Conservation (phyloP, 1,140 invertebrate genomes). For the Anagrus nilaparvatae region DNA sequence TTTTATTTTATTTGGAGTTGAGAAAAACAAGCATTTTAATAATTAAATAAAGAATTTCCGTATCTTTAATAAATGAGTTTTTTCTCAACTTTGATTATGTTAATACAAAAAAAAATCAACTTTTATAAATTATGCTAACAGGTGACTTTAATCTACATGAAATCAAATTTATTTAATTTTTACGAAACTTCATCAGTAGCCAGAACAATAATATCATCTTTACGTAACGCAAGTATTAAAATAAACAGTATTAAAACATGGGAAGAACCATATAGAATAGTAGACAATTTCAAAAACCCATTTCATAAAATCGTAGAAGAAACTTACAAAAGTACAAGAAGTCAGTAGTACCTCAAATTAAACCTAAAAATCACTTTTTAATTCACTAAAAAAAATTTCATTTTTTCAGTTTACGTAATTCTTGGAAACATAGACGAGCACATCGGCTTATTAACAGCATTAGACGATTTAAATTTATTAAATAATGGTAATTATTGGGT, state of each 20-base stretch:
- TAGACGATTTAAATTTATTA: conserved; percentile 73
- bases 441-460: conserved; percentile 68
- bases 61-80: too few species aligned
- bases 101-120: too few species aligned
- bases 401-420: conserved; percentile 79
- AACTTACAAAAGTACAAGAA: conserved; percentile 67
- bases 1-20: neutral
- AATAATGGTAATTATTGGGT: conserved; percentile 82
- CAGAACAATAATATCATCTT: conserved; percentile 56
- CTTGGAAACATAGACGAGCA: conserved; percentile 83
- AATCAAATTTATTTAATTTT: conserved; percentile 57
- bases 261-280: conserved; percentile 59
- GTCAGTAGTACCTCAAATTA: too few species aligned
- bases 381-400: too few species aligned
- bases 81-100: too few species aligned
- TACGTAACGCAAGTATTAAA: conserved; percentile 55
- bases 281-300: conserved; percentile 58
- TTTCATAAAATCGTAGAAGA: conserved; percentile 67
- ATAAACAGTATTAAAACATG: conserved; percentile 56
- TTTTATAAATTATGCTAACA: conserved; percentile 30
- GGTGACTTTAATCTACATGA: conserved; percentile 66
- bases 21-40: too few species aligned
- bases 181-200: conserved; percentile 52
- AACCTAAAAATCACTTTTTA: too few species aligned
- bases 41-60: too few species aligned